Percentiles rank a stretch among this genome's conserved stretches.
These are phyloP conservation scores for Hirtodrosophila trivittata DNA, from an alignment of 2,888 invertebrate genomes.

Conservation along the genomic window DNA sequence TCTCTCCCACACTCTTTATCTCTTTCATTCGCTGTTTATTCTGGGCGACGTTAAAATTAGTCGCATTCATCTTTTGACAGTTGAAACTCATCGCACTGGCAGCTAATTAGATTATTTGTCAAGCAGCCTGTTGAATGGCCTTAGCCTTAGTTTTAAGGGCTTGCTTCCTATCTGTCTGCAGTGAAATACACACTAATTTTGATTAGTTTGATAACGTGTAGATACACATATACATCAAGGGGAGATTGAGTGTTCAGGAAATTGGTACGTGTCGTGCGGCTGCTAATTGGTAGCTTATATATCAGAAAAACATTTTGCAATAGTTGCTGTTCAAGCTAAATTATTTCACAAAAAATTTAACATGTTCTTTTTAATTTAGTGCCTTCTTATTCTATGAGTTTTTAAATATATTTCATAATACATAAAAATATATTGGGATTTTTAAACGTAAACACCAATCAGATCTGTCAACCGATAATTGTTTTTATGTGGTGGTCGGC, in stretches of 20 bases:
- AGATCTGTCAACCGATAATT: no score
- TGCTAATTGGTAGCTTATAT: not conserved
- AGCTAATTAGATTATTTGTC: constrained; percentile 82
- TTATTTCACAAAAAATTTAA: no score
- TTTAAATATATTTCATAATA: no score
- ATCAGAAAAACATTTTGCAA: no score
- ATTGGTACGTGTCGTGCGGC: not conserved
- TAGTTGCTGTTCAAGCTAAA: no score
- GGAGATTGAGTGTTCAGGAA: not conserved
- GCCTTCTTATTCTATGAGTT: no score
- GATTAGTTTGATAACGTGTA: constrained; percentile 47
- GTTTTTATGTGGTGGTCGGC: no score
- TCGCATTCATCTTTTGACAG: constrained; percentile 72
- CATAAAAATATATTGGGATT: no score
- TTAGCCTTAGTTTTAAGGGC: constrained; percentile 6
- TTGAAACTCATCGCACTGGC: constrained; percentile 79
- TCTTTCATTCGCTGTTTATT: constrained; percentile 32
- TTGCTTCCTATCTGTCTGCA: constrained; percentile 27
- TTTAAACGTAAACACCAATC: no score
- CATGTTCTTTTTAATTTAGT: no score
- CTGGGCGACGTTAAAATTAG: constrained; percentile 52
- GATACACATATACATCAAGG: no score
- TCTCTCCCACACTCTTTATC: constrained; percentile 22
- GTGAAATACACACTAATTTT: constrained; percentile 49
- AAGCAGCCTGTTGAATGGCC: constrained; percentile 51